phyloP scores from a whole-genome alignment of 2,888 invertebrate genomes.

The Agonopterix heracliana region DNA sequence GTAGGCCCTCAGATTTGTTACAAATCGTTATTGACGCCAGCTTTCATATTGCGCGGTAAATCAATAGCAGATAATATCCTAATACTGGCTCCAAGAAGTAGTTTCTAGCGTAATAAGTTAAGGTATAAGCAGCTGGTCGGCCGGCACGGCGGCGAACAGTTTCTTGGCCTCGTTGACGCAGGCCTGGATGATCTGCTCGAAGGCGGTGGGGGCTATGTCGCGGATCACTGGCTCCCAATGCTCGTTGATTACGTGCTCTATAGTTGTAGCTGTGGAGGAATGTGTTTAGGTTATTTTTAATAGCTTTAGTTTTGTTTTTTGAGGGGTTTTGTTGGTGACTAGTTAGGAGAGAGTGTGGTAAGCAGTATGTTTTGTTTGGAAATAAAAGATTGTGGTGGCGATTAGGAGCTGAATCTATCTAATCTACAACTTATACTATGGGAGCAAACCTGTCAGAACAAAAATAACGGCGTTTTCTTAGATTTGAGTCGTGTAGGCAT shows the following conservation, averaged over 20 bases:
- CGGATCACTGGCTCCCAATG: slow-evolving; percentile 69
- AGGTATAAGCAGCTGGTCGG: slow-evolving; percentile 40
- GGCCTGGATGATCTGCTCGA: slow-evolving; percentile 61
- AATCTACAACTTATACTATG: too few relatives aligned
- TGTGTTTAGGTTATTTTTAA: too few relatives aligned
- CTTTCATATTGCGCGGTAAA: not conserved
- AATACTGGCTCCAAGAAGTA: not conserved
- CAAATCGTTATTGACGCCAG: not conserved
- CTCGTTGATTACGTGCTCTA: slow-evolving; percentile 58
- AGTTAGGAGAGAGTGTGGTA: too few relatives aligned
- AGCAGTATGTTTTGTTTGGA: too few relatives aligned
- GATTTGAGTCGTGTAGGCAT: too few relatives aligned
- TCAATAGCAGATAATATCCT: not conserved
- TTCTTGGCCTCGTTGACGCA: slow-evolving; percentile 64
- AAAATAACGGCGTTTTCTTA: too few relatives aligned
- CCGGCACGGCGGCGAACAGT: slow-evolving; percentile 58
- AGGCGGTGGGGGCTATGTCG: slow-evolving; percentile 65
- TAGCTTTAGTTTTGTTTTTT: too few relatives aligned
- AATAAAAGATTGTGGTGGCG: too few relatives aligned
- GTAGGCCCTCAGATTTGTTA: too few relatives aligned
- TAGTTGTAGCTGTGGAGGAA: slow-evolving; percentile 45
- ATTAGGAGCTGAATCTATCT: too few relatives aligned
- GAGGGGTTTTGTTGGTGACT: too few relatives aligned
- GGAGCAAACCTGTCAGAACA: too few relatives aligned
- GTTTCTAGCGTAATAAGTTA: slow-evolving; percentile 11